phyloP scores from a whole-genome alignment of 2,888 invertebrate genomes.

The Linnaemya tessellans region DNA sequence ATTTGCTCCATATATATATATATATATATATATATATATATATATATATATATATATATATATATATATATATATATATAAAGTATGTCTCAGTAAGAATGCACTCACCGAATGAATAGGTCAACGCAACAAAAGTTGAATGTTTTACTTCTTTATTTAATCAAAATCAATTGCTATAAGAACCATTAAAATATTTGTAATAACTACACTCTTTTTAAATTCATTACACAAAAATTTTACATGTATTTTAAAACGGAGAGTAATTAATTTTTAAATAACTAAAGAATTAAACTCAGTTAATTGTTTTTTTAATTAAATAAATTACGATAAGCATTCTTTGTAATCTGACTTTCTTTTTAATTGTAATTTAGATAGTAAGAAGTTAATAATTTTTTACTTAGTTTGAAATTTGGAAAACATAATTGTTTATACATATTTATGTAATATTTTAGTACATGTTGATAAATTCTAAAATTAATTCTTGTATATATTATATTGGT shows the following conservation, averaged over 20 bases:
- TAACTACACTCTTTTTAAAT: conserved; percentile 41
- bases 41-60: too few relatives aligned
- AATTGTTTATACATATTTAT: conserved; percentile 49
- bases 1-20: too few relatives aligned
- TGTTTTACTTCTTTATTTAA: conserved; percentile 56
- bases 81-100: too few relatives aligned
- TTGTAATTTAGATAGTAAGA: conserved; percentile 38
- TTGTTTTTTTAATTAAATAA: conserved; percentile 34
- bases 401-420: conserved; percentile 68
- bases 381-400: conserved; percentile 30
- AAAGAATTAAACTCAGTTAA: conserved; percentile 41
- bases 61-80: too few relatives aligned
- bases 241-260: conserved; percentile 44
- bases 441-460: conserved; percentile 51
- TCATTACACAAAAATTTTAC: conserved; percentile 42
- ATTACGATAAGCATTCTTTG: conserved; percentile 34
- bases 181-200: conserved; percentile 59
- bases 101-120: too few relatives aligned
- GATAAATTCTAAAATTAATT: conserved; percentile 66
- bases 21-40: too few relatives aligned
- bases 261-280: conserved; percentile 41
- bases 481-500: conserved; percentile 56
- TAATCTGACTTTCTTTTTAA: conserved; percentile 29
- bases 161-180: conserved; percentile 61
- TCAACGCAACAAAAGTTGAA: too few relatives aligned